phyloP scores from a whole-genome alignment of 2,113 vertebrate genomes.

The Otus sunia region DNA sequence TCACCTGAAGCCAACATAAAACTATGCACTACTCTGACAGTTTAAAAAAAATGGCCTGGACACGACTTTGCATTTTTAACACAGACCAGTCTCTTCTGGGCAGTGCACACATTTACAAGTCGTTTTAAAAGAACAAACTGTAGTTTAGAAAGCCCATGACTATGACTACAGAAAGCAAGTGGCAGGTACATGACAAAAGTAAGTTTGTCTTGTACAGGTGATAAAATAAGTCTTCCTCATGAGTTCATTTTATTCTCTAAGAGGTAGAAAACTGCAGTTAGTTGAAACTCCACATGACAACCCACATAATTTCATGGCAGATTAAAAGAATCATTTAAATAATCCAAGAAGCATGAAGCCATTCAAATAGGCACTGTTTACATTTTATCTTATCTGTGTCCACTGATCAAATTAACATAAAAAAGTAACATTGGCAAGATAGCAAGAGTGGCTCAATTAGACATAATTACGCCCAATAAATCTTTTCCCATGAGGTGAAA shows the following conservation, averaged over 20 bases:
- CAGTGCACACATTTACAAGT: background rate
- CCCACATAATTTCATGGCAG: background rate
- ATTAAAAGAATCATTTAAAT: background rate
- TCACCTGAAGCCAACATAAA: background rate
- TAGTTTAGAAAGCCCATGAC: background rate
- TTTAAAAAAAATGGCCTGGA: background rate
- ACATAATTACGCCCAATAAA: background rate
- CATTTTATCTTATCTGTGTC: background rate
- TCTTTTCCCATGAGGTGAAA: constrained; percentile 16
- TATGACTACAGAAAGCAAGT: background rate
- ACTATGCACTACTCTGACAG: background rate
- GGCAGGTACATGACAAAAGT: background rate
- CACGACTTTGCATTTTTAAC: background rate
- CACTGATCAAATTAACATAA: constrained; percentile 16
- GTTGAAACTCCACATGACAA: background rate
- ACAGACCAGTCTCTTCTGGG: background rate
- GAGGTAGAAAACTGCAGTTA: background rate
- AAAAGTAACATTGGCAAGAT: background rate
- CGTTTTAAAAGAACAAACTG: background rate
- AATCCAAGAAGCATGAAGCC: background rate
- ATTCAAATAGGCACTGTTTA: background rate
- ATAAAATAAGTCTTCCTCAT: background rate
- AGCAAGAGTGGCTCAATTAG: background rate
- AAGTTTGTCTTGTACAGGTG: background rate
- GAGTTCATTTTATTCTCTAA: too few relatives aligned